phyloP scores from a whole-genome alignment of 2,888 invertebrate genomes.

The Eilema depressum region DNA sequence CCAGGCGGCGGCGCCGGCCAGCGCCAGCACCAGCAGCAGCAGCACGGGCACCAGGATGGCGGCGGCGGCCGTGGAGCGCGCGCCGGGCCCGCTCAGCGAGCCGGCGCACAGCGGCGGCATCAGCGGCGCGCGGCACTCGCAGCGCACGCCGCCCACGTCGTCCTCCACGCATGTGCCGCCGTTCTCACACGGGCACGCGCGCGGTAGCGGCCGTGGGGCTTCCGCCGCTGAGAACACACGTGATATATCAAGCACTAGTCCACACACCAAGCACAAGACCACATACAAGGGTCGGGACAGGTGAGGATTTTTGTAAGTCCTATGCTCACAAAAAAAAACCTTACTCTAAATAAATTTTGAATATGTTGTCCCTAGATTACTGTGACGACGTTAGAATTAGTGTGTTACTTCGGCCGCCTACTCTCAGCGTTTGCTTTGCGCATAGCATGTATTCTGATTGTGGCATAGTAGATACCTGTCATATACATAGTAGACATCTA shows the following conservation, averaged over 20 bases:
- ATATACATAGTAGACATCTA: no score
- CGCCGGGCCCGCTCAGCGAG: conserved; percentile 86
- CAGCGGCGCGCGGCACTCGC: conserved; percentile 89
- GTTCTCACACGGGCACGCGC: conserved; percentile 94
- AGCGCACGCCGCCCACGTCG: conserved; percentile 85
- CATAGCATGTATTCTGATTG: no score
- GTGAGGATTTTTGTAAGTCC: no score
- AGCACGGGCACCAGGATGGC: conserved; percentile 94
- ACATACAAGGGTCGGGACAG: no score
- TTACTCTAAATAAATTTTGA: no score
- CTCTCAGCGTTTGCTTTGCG: no score
- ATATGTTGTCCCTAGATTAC: no score
- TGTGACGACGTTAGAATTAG: neutral
- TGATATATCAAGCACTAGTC: no score
- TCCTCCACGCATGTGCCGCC: conserved; percentile 91
- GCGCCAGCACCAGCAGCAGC: conserved; percentile 90
- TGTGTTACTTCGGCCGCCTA: neutral
- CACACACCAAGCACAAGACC: no score
- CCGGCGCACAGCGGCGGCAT: conserved; percentile 91
- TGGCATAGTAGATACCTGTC: no score
- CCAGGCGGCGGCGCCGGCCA: conserved; percentile 92
- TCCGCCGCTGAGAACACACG: conserved; percentile 91
- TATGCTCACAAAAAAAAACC: no score
- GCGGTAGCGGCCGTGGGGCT: conserved; percentile 90
- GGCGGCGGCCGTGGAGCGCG: conserved; percentile 86